These are phyloP conservation scores for Protosalanx chinensis DNA, from an alignment of 2,797 vertebrate genomes.

Conservation along the genomic window DNA sequence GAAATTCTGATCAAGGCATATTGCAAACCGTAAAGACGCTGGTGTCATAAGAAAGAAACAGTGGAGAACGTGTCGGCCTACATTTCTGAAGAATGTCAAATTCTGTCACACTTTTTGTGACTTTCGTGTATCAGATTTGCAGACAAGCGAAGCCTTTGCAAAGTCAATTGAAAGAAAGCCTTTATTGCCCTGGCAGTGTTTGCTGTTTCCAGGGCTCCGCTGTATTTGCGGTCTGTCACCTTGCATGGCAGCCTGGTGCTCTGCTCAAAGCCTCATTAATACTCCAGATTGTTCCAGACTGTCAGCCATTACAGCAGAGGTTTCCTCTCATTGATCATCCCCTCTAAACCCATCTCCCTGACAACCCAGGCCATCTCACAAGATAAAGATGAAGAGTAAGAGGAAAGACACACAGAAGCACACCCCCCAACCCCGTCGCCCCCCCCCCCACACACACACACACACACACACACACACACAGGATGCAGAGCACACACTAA, in stretches of 20 bases:
- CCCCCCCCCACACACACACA: not conserved
- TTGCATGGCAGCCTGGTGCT: not conserved
- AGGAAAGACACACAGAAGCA: constrained; percentile 14
- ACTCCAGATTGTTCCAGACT: not conserved
- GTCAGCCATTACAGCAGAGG: not conserved
- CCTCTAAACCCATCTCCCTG: constrained; percentile 7
- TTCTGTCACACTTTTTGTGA: too few species aligned
- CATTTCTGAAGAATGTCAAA: too few species aligned
- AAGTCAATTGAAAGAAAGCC: too few species aligned
- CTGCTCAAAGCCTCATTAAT: not conserved
- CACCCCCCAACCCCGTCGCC: too few species aligned
- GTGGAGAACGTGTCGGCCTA: too few species aligned
- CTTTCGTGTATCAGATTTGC: too few species aligned
- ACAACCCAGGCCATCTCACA: constrained; percentile 32
- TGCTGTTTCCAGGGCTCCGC: too few species aligned
- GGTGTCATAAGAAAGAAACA: too few species aligned
- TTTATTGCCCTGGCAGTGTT: too few species aligned
- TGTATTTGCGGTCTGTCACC: not conserved
- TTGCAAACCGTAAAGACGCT: too few species aligned
- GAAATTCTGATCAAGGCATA: too few species aligned
- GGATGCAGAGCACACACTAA: constrained; percentile 55
- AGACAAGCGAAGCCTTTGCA: too few species aligned
- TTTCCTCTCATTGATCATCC: not conserved
- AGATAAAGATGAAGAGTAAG: constrained; percentile 25
- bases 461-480: constrained; percentile 41